These are phyloP conservation scores for Sylvicapra grimmia DNA, from an alignment of 2,113 vertebrate species.

Conservation along the genomic window DNA sequence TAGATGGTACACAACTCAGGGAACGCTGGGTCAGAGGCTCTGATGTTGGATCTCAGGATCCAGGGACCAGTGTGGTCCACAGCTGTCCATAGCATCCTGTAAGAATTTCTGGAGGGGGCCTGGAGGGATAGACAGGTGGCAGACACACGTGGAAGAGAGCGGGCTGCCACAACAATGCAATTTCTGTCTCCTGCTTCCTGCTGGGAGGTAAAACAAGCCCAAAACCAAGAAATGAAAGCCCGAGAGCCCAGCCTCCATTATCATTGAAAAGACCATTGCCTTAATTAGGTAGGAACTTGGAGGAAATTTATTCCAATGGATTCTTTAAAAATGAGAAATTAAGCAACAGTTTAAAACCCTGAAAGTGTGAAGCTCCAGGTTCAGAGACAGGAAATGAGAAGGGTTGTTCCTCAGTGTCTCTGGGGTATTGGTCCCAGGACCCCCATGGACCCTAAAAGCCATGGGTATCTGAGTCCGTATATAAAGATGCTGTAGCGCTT, in stretches of 20 bases:
- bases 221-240: neutral
- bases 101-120: neutral
- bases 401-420: neutral
- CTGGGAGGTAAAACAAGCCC: neutral
- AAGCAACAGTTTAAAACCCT: neutral
- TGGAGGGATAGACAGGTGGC: neutral
- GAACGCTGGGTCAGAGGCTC: neutral
- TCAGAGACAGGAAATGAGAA: neutral
- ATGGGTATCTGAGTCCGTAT: neutral
- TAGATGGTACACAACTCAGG: neutral
- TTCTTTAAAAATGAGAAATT: neutral
- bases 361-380: neutral
- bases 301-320: neutral
- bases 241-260: accelerated
- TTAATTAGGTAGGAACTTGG: neutral
- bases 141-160: neutral
- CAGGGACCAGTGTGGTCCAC: neutral
- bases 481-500: neutral
- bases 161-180: accelerated
- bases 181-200: neutral
- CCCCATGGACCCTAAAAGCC: neutral
- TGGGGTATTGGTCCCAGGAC: no score
- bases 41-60: neutral
- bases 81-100: neutral
- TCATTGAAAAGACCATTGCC: neutral